phyloP scores from a whole-genome alignment of 2,113 vertebrate genomes.

The Pygoscelis antarcticus region DNA sequence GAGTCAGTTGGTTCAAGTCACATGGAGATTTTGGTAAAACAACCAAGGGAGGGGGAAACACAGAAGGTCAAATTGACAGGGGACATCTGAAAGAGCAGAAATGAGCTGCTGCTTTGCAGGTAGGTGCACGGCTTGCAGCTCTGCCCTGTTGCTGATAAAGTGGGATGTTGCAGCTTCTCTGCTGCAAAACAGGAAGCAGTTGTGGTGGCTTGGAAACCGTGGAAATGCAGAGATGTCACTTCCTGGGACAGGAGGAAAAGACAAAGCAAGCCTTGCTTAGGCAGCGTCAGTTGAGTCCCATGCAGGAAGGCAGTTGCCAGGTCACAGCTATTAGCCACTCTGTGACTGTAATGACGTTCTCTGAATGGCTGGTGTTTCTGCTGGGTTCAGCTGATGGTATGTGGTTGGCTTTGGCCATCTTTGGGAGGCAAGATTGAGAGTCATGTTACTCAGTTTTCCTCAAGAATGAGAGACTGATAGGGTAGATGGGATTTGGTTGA shows the following conservation, averaged over 20 bases:
- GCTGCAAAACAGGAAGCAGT: background rate
- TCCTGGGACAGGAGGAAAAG: background rate
- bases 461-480: background rate
- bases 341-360: background rate
- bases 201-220: background rate
- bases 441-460: background rate
- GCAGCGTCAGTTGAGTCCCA: background rate
- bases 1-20: background rate
- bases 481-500: background rate
- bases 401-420: background rate
- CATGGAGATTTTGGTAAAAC: background rate
- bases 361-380: background rate
- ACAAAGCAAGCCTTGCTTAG: background rate
- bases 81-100: background rate
- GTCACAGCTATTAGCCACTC: background rate
- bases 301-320: background rate
- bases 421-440: background rate
- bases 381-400: background rate
- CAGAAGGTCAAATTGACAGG: background rate
- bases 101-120: background rate
- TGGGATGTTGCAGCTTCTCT: background rate
- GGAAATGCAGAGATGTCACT: background rate
- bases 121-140: background rate
- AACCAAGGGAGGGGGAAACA: background rate
- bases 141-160: background rate